Evolutionary conservation across 2,888 invertebrate species (phyloP), one percentile per base, ranked within the genome.

Genomic region (Drosophila mettleri): DNA sequence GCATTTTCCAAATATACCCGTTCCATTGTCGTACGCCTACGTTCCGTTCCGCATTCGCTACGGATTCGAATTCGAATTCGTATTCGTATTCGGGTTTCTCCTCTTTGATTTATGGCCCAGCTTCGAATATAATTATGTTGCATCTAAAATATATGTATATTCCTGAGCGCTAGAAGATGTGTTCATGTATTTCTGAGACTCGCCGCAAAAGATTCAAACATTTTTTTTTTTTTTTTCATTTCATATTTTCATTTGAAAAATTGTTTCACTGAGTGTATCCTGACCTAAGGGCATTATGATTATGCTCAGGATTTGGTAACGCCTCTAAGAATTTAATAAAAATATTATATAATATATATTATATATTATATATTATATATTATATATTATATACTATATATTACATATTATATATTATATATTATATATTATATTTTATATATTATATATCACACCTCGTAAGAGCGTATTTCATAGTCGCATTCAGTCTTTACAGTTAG

Each of bases 121-220:
- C 86, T 83, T 88, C 88, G 71, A 80, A 83, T 86, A 88, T 88
- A 86, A 83, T 83, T 88, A 83, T 83, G 84, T 72, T 88, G 79
- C 77, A 86, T 80, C 74, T 87, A 59, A 87, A 83, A 39, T 74
- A 27, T 45, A 24, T 24, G 5, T 24, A 45, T 24, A 61, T 64
- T 63, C 68, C 63, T 59, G 58, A 65, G 60, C 58, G 64, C 33
- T 79, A 86, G 59, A 86, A 79, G 66, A 75, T 83, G 80, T 57
- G 57, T 69, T 72, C 36, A 75, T 64, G 67, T 82, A 71, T 87
- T 82, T 79, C 85, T 49, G 66, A 85, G 74, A 57, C 71, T 43
- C 10, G 27, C n/a, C 55, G 51, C 62, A 64, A 76, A 58, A 64
- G 77, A 67, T 68, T 68, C 24, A 38, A 71, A 63, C 66, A 74